These are phyloP conservation scores for Cryptosula pallasiana DNA, from an alignment of 2,888 invertebrate genomes.

Conservation along the genomic window DNA sequence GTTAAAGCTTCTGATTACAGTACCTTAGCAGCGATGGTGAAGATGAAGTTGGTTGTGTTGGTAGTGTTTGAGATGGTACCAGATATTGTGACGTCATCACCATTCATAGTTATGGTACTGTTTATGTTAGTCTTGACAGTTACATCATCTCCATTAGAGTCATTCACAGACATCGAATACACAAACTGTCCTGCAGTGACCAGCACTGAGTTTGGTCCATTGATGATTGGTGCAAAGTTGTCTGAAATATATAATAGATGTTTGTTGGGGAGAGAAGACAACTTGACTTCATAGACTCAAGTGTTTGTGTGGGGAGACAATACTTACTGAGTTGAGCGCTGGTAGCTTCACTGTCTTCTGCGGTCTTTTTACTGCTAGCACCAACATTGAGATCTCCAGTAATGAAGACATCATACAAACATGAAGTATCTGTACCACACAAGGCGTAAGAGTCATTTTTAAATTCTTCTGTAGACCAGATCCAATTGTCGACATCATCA, in stretches of 20 bases:
- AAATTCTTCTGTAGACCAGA: slow-evolving; percentile 10
- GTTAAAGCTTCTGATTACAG: too few relatives aligned
- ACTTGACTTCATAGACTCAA: too few relatives aligned
- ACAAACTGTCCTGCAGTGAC: neutral
- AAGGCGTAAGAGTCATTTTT: neutral
- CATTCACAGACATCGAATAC: neutral
- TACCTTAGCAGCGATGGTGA: neutral
- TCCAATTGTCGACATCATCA: slow-evolving; percentile 14
- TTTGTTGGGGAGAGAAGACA: too few relatives aligned
- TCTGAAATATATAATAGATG: too few relatives aligned
- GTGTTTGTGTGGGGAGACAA: neutral
- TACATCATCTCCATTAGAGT: slow-evolving; percentile 3
- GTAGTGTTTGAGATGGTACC: neutral
- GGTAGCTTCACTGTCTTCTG: neutral
- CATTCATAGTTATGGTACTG: neutral
- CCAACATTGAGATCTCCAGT: slow-evolving; percentile 6
- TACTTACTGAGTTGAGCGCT: neutral
- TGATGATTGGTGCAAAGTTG: slow-evolving; percentile 9
- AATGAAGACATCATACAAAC: slow-evolving; percentile 17
- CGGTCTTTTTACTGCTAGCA: slow-evolving; percentile 6
- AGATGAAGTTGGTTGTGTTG: neutral
- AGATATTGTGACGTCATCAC: neutral
- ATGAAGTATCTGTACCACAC: neutral
- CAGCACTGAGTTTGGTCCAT: neutral
- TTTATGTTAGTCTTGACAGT: neutral